These are phyloP conservation scores for Lutraria lutraria DNA, from an alignment of 2,888 invertebrate genomes.

Conservation along the genomic window DNA sequence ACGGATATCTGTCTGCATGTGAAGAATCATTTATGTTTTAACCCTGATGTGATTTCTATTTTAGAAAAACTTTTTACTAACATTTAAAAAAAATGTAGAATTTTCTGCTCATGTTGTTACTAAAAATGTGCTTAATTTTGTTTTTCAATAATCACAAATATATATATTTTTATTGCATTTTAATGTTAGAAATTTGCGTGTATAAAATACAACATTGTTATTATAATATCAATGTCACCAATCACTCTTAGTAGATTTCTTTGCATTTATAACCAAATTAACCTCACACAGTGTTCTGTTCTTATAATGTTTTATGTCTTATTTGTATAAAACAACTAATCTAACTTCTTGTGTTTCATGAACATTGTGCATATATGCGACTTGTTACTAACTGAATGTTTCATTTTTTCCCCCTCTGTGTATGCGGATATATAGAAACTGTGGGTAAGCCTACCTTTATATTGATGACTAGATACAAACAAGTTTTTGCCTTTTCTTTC, in stretches of 20 bases:
- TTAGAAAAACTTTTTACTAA: background rate
- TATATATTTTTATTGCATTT: constrained; percentile 21
- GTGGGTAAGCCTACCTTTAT: constrained; percentile 54
- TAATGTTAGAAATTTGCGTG: constrained; percentile 15
- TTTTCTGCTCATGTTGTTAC: background rate
- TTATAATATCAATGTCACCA: background rate
- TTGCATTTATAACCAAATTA: constrained; percentile 14
- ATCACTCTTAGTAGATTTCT: constrained; percentile 3
- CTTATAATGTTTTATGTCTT: background rate
- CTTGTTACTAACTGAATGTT: constrained; percentile 59
- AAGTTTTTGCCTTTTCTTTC: constrained; percentile 44
- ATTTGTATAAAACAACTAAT: background rate
- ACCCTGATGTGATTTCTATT: background rate
- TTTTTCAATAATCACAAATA: constrained; percentile 22
- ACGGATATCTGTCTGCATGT: background rate
- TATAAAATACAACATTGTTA: background rate
- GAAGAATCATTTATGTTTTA: background rate
- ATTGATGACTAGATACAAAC: constrained; percentile 32
- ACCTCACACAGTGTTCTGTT: background rate
- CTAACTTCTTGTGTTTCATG: background rate
- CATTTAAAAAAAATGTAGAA: background rate
- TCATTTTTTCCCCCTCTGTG: constrained; percentile 56
- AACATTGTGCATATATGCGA: constrained; percentile 21
- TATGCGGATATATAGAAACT: constrained; percentile 65
- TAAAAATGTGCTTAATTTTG: constrained; percentile 1